Percentiles rank a stretch among this genome's conserved stretches.
Evolutionary conservation across 35 echinoderm and acorn worm species (phyloP).

Genomic region (Hemicentrotus pulcherrimus): DNA sequence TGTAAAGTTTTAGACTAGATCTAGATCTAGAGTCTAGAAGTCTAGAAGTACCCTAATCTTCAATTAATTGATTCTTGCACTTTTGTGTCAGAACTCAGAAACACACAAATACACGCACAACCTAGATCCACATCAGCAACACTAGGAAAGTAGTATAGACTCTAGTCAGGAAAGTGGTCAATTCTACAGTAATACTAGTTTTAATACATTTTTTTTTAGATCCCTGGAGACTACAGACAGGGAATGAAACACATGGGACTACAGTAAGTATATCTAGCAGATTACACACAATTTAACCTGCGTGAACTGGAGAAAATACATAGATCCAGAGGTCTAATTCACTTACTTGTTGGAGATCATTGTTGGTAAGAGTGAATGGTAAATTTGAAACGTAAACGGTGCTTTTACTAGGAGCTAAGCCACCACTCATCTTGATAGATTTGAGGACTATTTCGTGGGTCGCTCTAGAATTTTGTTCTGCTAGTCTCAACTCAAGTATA

Average conservation of each 20-base stretch:
- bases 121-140: not conserved
- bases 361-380: constrained; percentile 95
- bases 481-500: too few species aligned
- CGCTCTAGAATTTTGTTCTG: too few species aligned
- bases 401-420: constrained; percentile 96
- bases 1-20: too few species aligned
- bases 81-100: too few species aligned
- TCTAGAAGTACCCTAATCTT: too few species aligned
- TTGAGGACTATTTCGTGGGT: too few species aligned
- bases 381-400: constrained; percentile 97
- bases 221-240: not conserved
- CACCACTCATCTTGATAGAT: constrained; percentile 81
- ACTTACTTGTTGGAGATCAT: constrained; percentile 90
- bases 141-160: not conserved
- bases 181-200: not conserved
- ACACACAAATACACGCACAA: not conserved
- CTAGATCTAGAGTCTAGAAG: too few species aligned
- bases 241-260: not conserved
- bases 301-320: not conserved
- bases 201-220: not conserved
- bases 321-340: not conserved
- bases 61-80: too few species aligned
- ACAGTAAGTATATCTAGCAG: not conserved
- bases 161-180: too few species aligned
- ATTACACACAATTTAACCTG: not conserved